phyloP scores from a whole-genome alignment of 1,140 invertebrate species.

The Ceratina calcarata region DNA sequence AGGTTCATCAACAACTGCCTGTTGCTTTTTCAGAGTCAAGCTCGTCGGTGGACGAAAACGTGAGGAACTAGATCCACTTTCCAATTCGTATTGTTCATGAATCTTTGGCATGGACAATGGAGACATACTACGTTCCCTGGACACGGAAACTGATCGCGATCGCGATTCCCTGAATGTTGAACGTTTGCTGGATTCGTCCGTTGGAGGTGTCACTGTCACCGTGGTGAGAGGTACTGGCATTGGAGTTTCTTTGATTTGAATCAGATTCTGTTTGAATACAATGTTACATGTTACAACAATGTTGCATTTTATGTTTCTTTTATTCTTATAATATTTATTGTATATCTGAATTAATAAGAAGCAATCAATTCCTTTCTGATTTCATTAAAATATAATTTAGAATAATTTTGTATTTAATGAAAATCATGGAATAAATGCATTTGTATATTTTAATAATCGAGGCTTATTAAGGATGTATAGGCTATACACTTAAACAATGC shows the following conservation, averaged over 20 bases:
- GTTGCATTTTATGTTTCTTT: too few relatives aligned
- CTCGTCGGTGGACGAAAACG: background rate
- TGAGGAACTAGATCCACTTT: background rate
- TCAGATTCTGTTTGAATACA: slow-evolving; percentile 11
- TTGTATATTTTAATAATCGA: too few relatives aligned
- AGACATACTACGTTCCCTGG: slow-evolving; percentile 57
- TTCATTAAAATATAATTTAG: too few relatives aligned
- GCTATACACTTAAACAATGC: too few relatives aligned
- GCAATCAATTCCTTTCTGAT: too few relatives aligned
- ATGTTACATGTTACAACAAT: too few relatives aligned
- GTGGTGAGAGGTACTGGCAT: background rate
- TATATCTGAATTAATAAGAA: too few relatives aligned
- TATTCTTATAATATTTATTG: too few relatives aligned
- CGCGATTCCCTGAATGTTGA: slow-evolving; percentile 27
- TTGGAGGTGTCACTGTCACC: slow-evolving; percentile 24
- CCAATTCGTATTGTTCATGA: slow-evolving; percentile 41
- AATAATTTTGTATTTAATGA: too few relatives aligned
- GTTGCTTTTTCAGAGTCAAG: slow-evolving; percentile 46
- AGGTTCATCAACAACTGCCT: slow-evolving; percentile 21
- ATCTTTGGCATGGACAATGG: slow-evolving; percentile 48
- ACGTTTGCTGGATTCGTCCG: slow-evolving; percentile 24
- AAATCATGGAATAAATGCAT: too few relatives aligned
- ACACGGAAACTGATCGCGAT: slow-evolving; percentile 17
- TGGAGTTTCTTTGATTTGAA: slow-evolving; percentile 6
- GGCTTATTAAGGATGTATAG: too few relatives aligned